A percentile compares a stretch with the other conserved stretches of the same genome.
These are phyloP conservation scores for Crocuta crocuta DNA, from an alignment of 2,113 vertebrate species.

Conservation along the genomic window DNA sequence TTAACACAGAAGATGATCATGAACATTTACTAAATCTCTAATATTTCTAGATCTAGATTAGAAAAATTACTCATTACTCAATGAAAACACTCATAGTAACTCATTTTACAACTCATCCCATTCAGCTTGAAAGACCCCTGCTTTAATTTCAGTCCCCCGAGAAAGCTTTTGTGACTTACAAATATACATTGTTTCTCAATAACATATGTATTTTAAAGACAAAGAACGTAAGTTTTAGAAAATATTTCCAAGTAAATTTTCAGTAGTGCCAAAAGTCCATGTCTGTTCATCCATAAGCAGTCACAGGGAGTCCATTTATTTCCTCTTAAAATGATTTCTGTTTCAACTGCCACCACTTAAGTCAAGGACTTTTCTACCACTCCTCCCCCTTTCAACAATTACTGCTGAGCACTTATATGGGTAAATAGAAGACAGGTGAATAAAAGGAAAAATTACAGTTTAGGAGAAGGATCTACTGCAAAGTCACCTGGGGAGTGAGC, in stretches of 20 bases:
- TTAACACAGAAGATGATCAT: neutral
- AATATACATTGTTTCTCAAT: neutral
- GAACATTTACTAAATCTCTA: constrained; percentile 39
- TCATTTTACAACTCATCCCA: neutral
- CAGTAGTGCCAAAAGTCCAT: neutral
- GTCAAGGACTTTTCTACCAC: neutral
- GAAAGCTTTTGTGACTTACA: neutral
- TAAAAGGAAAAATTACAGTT: neutral
- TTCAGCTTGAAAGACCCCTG: neutral
- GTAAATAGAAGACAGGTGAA: neutral
- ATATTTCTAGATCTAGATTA: constrained; percentile 31
- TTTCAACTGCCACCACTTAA: neutral
- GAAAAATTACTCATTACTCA: constrained; percentile 37
- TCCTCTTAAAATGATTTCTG: constrained; percentile 42
- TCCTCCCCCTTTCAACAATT: neutral
- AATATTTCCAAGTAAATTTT: constrained; percentile 33
- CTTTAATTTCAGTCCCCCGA: constrained; percentile 26
- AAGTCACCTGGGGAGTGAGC: neutral
- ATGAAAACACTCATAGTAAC: neutral
- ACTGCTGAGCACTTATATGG: neutral
- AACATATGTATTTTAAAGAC: constrained; percentile 12
- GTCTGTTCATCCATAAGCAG: neutral
- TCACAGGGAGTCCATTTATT: neutral
- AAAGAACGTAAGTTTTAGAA: constrained; percentile 47
- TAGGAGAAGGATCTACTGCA: neutral